Evolutionary conservation across 2,113 vertebrate species (phyloP).

Genomic region (Polyodon spathula): DNA sequence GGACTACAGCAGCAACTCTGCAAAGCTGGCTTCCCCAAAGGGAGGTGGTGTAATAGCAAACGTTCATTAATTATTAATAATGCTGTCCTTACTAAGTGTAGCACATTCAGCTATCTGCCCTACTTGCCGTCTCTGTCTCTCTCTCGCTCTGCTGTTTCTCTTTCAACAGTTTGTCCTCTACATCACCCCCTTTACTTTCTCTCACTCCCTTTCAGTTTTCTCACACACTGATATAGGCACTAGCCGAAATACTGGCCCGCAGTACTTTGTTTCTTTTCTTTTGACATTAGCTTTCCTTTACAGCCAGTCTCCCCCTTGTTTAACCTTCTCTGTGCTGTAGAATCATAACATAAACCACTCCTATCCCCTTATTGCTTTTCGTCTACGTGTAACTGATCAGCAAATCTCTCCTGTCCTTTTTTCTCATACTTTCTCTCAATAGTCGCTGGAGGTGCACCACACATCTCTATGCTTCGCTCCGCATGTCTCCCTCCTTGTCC

Average conservation of each 20-base stretch:
- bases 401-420: not conserved
- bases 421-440: not conserved
- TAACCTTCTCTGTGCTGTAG: too few species aligned
- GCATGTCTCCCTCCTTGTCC: not conserved
- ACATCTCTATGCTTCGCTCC: not conserved
- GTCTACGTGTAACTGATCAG: too few species aligned
- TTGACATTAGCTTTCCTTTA: too few species aligned
- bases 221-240: not conserved
- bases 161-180: not conserved
- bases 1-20: not conserved
- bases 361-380: too few species aligned
- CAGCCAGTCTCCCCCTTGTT: too few species aligned
- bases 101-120: not conserved
- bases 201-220: not conserved
- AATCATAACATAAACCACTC: too few species aligned
- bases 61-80: slow-evolving; percentile 9
- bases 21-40: not conserved
- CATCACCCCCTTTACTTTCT: not conserved
- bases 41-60: slow-evolving; percentile 8
- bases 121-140: not conserved
- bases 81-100: not conserved
- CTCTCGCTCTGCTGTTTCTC: not conserved
- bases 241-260: too few species aligned
- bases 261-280: too few species aligned
- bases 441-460: not conserved